Evolutionary conservation across 2,797 vertebrate species (phyloP).

Genomic region (Okamejei kenojei): DNA sequence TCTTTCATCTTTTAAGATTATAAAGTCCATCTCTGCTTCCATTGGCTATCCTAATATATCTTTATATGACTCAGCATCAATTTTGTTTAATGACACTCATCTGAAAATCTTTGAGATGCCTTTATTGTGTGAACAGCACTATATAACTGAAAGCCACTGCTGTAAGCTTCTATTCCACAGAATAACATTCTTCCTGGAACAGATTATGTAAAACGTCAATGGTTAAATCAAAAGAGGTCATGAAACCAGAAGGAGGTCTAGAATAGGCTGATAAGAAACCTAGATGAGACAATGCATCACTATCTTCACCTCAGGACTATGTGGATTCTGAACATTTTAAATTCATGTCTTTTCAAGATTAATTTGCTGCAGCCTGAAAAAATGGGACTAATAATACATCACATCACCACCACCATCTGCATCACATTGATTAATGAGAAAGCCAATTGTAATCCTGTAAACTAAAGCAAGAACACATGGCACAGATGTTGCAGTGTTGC

Average conservation of each 20-base stretch:
- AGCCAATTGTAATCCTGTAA: slow-evolving; percentile 35
- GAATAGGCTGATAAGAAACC: slow-evolving; percentile 1
- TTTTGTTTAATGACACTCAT: too few species aligned
- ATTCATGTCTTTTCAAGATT: slow-evolving; percentile 36
- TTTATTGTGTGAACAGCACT: too few species aligned
- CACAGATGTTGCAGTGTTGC: slow-evolving; percentile 38
- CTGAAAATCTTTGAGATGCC: too few species aligned
- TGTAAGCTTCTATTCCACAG: not conserved
- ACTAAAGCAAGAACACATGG: slow-evolving; percentile 34
- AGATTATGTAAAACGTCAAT: slow-evolving; percentile 3
- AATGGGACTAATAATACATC: slow-evolving; percentile 35
- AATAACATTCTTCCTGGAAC: slow-evolving; percentile 20
- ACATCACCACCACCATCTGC: not conserved
- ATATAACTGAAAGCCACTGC: too few species aligned
- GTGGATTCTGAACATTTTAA: slow-evolving; percentile 15
- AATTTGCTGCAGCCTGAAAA: slow-evolving; percentile 18
- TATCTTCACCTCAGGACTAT: slow-evolving; percentile 19
- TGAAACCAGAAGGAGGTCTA: slow-evolving; percentile 2
- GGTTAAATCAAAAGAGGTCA: not conserved
- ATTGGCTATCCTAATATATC: too few species aligned
- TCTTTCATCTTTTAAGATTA: too few species aligned
- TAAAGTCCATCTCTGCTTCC: too few species aligned
- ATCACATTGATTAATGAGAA: slow-evolving; percentile 42
- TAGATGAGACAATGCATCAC: slow-evolving; percentile 9
- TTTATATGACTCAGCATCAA: too few species aligned